Evolutionary conservation across 2,888 invertebrate species (phyloP), one percentile per base, ranked within the genome.

Genomic region (Eristalis arbustorum): DNA sequence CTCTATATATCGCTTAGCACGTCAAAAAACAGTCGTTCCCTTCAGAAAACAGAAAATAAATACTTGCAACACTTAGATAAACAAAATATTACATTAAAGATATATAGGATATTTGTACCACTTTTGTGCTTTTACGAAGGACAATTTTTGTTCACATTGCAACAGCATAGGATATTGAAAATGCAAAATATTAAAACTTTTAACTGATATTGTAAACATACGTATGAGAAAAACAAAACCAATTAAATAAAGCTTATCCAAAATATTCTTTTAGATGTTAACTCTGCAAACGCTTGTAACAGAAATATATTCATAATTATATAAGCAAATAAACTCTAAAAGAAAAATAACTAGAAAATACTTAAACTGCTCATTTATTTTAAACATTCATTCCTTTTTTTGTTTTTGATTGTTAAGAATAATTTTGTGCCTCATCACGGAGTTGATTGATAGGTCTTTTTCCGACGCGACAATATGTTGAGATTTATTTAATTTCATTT

Each of bases 391-490:
- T 62, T 71, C 64, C 74, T 37, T 1, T 78, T 81, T 82, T 42
- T 63, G 23, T 1, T 78, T 81, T 82, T 79, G 40, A 88, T 80
- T 84, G 34, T 49, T 40, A 25, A 59, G 66, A 88, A 88, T 88
- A 89, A 88, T 89, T 89, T 89, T 89, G 89, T 89, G 89, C 89
- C 89, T 83, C 62, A 73, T 37, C 64, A 74, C 57, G 73, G 68
- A 81, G 67, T 49, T 64, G 59, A 69, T 69, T 42, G 42, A 8
- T 69, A 64, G 74, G 68, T 79, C 61, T 59, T 28, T 3, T n/a
- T 62, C 23, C 59, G 34, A 25, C 67, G 62, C 67, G 67, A 13
- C 14, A 57, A 40, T 28, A 63, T 8, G 23, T 71, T 63, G 28
- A 23, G 23, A 62, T 73, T 72, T 62, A 61, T 40, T 42, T 66